Conservation (phyloP, 2,113 vertebrate species). For the Colaptes auratus region DNA sequence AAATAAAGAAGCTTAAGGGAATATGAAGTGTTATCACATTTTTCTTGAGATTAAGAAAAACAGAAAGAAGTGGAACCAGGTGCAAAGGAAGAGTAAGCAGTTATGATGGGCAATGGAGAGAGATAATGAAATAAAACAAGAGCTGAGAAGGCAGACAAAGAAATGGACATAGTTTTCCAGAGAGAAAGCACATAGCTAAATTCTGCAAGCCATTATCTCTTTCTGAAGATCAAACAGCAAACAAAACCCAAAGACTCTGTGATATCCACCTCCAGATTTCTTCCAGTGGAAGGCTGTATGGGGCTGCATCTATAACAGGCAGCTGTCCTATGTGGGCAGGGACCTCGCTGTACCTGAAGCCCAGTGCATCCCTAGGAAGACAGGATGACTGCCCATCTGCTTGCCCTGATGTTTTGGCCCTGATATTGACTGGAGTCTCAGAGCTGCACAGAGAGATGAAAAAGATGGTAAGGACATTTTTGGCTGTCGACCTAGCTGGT, state of each 20-base stretch:
- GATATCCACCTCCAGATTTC: neutral
- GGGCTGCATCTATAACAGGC: accelerated
- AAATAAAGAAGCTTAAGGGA: neutral
- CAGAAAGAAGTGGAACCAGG: neutral
- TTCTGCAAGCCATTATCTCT: neutral
- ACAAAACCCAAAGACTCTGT: neutral
- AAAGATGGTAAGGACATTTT: neutral
- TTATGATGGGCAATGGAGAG: neutral
- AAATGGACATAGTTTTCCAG: neutral
- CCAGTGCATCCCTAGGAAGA: neutral
- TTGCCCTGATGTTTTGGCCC: neutral
- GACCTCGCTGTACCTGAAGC: neutral
- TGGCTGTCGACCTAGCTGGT: neutral
- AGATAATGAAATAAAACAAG: neutral
- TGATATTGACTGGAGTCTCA: neutral
- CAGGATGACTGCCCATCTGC: neutral
- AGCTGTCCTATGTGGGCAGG: accelerated
- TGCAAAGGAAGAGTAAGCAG: neutral
- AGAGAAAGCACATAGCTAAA: neutral
- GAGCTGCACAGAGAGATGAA: neutral
- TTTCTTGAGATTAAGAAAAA: neutral
- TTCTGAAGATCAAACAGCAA: neutral
- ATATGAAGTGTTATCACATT: neutral
- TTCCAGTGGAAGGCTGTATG: neutral
- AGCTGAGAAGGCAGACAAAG: neutral